Evolutionary conservation across 37 sponge, comb jelly and placozoan genomes (phyloP), one percentile per base, ranked within the genome.

Genomic region (Haliclona indistincta): DNA sequence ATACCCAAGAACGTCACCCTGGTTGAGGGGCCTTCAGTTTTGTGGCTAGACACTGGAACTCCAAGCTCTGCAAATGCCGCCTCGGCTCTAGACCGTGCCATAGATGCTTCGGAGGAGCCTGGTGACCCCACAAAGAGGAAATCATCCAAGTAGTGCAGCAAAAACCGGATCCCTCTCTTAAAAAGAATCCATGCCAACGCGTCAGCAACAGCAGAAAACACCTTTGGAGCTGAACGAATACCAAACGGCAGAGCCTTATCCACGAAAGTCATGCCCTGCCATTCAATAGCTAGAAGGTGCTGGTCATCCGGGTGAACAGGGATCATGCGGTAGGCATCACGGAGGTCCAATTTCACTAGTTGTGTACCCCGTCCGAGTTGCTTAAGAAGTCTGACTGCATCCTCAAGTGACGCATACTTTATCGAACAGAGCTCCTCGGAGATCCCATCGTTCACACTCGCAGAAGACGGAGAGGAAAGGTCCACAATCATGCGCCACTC

Each of bases 91-190:
- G 28, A 2, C 5, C 60, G 78, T 35, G n/a, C 5, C 22, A 71
- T 28, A 1, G 20, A 25, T 33, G 71, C 67, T 66, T 54, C 45
- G 20, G 38, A 22, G 35, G 84, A 45, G 25, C 39, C 43, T 20
- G 71, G 68, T 23, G 81, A 43, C 2, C 81, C 81, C 35, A 73
- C 3, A 6, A 74, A 34, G 37, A 74, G 34, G 42, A 75, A 79
- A 38, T 87, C 77, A 63, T 87, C 88, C 53, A 87, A 40, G 54
- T 81, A 81, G 25, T 87, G 88, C 11, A 60, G 4, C 33, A 54
- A 29, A 11, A 26, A 30, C 15, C 34, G 58, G 8, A 81, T 51
- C 8, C 87, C 81, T 1, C 23, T 19, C 40, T 51, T 55, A 29
- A 39, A n/a, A 11, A 77, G 40, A 55, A 38, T 28, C 67, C 78